Evolutionary conservation across 2,888 invertebrate genomes (phyloP).

Genomic region (Ptilodon capucinus): DNA sequence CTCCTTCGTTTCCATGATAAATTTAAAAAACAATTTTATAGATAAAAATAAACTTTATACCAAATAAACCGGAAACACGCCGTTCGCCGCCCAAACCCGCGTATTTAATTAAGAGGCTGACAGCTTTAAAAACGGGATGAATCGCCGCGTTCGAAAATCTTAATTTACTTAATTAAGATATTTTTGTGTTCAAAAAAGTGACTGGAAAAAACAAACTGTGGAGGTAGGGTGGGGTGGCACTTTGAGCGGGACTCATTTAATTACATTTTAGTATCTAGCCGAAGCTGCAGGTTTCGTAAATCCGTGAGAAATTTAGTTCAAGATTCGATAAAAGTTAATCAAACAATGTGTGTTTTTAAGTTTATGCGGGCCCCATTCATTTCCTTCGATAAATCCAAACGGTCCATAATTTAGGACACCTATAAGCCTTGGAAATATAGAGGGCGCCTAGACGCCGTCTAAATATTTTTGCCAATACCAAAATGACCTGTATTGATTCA

Average conservation of each 20-base stretch:
- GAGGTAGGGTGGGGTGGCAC: slow-evolving; percentile 12
- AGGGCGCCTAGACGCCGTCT: too few species aligned
- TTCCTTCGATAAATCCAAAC: too few species aligned
- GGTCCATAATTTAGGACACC: too few species aligned
- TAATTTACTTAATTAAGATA: slow-evolving; percentile 68
- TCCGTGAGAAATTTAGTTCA: too few species aligned
- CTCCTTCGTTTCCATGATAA: too few species aligned
- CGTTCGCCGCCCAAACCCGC: slow-evolving; percentile 22
- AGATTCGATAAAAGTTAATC: too few species aligned
- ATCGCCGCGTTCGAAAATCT: slow-evolving; percentile 52
- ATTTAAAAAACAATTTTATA: not conserved
- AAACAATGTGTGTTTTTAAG: too few species aligned
- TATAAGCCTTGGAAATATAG: too few species aligned
- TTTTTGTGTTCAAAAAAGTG: slow-evolving; percentile 43
- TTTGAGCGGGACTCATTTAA: slow-evolving; percentile 13
- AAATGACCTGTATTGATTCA: too few species aligned
- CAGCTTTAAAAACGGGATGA: slow-evolving; percentile 47
- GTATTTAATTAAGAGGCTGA: slow-evolving; percentile 55
- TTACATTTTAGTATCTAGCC: not conserved
- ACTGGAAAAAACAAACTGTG: slow-evolving; percentile 44
- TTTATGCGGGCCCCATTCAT: too few species aligned
- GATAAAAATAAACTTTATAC: slow-evolving; percentile 3
- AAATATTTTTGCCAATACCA: too few species aligned
- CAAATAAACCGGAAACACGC: slow-evolving; percentile 11
- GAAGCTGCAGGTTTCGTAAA: too few species aligned